Base-by-base conservation (phyloP, 2,113 vertebrate genomes). In the Pteronura brasiliensis region DNA sequence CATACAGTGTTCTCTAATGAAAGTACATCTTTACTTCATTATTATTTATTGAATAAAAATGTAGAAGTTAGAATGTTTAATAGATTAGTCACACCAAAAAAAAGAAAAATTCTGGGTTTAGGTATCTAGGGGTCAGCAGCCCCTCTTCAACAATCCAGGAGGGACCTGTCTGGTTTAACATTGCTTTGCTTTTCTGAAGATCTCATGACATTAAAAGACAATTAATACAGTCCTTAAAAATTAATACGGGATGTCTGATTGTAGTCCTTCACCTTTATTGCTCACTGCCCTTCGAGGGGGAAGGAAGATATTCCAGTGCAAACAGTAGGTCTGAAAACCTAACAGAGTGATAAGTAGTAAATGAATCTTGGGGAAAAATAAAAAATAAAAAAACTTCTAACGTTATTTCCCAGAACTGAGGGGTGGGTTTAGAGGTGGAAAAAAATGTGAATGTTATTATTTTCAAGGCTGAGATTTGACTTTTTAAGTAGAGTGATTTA, bases 381-480 rank as follows among this genome's bases (percentile, higher is more conserved):
- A 15, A 6, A 21, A 57, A 20, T 6, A 1, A 81, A 44, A n/a
- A 42, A 17, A n/a, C 3, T 86, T 71, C 4, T 59, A 39, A 55
- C 1, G 1, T 44, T 81, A 27, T 88, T 87, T 72, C 61, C 18
- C 21, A 39, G 81, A 72, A 61, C 52, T 59, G 36, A 90, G 39
- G 34, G 34, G 42, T 93, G 23, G 34, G 0, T 29, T 65, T 97
- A 39, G 11, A 44, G n/a, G 34, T 80, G 2, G 61, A 91, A 52
- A 87, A 76, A 93, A 93, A 87, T 14, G 47, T 74, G 27, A 67
- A 55, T 34, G 44, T 81, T 42, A 57, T 74, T 49, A 59, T 63
- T 91, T 79, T 89, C 71, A 90, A 79, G 65, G 76, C 52, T 34
- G 47, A 97, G 80, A 77, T 90, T 80, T 84, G 63, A 69, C 31